phyloP scores from a whole-genome alignment of 2,888 invertebrate genomes.

The Drosophila neonasuta region DNA sequence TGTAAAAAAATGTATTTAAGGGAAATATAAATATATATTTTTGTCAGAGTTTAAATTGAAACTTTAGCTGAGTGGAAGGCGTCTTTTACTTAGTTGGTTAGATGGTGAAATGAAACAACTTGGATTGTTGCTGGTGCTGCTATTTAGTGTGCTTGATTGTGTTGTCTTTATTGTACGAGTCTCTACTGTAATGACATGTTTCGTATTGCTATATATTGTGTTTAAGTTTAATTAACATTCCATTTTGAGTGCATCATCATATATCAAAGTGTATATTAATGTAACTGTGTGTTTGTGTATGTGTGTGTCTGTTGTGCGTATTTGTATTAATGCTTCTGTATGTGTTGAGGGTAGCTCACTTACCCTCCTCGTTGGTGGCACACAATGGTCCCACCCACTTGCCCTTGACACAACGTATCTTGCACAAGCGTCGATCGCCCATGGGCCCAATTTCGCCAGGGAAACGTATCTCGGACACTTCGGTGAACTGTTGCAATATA shows the following conservation, averaged over 20 bases:
- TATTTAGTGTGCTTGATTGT: constrained; percentile 56
- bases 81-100: background rate
- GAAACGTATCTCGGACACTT: constrained; percentile 84
- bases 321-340: constrained; percentile 19
- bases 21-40: too few relatives aligned
- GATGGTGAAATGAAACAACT: constrained; percentile 68
- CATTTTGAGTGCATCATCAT: constrained; percentile 37
- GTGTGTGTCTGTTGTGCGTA: constrained; percentile 35
- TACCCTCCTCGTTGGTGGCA: constrained; percentile 88
- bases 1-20: too few relatives aligned
- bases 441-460: constrained; percentile 89
- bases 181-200: constrained; percentile 61
- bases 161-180: constrained; percentile 60
- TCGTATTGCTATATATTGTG: constrained; percentile 40
- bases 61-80: background rate
- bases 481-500: constrained; percentile 81
- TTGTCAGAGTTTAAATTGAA: too few relatives aligned
- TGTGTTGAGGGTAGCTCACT: constrained; percentile 68
- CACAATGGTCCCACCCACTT: constrained; percentile 93
- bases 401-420: constrained; percentile 92
- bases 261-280: constrained; percentile 20
- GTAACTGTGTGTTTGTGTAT: constrained; percentile 22
- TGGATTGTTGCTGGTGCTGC: constrained; percentile 57
- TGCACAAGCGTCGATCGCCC: constrained; percentile 89
- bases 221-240: constrained; percentile 54